Conservation (phyloP, 1,140 invertebrate species). For the Conus betulinus region DNA sequence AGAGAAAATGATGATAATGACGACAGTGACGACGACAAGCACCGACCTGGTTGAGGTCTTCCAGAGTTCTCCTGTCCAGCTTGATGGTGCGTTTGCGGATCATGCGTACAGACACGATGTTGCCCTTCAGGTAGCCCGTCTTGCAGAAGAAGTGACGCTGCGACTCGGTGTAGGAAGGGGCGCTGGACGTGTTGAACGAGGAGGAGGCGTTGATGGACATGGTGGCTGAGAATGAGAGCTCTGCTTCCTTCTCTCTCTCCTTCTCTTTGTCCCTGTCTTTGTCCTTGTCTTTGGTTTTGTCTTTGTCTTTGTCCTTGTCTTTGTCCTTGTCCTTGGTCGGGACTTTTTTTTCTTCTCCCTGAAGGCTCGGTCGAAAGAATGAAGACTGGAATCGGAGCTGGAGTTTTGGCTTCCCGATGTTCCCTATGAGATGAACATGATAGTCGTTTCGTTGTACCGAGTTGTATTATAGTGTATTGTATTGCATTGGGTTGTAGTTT, state of each 20-base stretch:
- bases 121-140: slow-evolving; percentile 47
- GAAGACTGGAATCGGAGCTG: background rate
- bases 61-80: slow-evolving; percentile 54
- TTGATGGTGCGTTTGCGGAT: slow-evolving; percentile 59
- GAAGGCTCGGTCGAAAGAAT: background rate
- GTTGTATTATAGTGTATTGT: too few species aligned
- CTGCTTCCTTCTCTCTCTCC: background rate
- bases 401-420: background rate
- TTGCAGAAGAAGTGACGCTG: slow-evolving; percentile 31
- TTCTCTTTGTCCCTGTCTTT: background rate
- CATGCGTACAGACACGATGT: slow-evolving; percentile 57
- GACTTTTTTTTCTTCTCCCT: background rate
- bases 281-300: background rate
- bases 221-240: background rate
- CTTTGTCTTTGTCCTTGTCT: background rate
- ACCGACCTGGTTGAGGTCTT: slow-evolving; percentile 60
- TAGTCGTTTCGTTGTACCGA: too few species aligned
- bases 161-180: background rate
- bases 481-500: too few species aligned
- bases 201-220: slow-evolving; percentile 13
- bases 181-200: slow-evolving; percentile 16
- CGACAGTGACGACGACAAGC: too few species aligned
- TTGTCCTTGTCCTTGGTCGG: slow-evolving; percentile 10
- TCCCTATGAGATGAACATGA: too few species aligned
- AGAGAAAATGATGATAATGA: too few species aligned